phyloP scores from a whole-genome alignment of 2,888 invertebrate genomes.

The Ditula angustiorana region DNA sequence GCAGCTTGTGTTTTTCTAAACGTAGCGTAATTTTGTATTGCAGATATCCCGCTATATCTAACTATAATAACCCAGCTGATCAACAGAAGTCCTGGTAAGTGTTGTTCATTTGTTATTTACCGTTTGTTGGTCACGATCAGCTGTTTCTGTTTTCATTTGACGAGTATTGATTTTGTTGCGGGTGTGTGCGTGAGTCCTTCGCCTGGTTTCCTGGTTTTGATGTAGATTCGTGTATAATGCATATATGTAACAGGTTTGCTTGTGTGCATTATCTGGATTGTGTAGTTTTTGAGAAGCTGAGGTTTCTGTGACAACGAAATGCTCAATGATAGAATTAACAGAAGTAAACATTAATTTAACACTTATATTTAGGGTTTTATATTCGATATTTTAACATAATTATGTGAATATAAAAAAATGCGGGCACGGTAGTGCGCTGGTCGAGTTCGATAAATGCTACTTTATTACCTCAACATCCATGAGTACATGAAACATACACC shows the following conservation, averaged over 20 bases:
- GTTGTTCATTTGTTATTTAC: slow-evolving; percentile 49
- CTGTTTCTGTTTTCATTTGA: slow-evolving; percentile 64
- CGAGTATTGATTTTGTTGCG: slow-evolving; percentile 68
- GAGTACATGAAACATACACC: too few relatives aligned
- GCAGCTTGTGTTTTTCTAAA: slow-evolving; percentile 37
- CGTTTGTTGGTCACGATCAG: slow-evolving; percentile 54
- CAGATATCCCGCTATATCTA: slow-evolving; percentile 82
- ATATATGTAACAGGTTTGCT: background rate
- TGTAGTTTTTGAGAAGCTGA: background rate
- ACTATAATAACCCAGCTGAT: slow-evolving; percentile 76
- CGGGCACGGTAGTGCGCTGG: background rate
- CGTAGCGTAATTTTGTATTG: slow-evolving; percentile 66
- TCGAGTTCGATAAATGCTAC: background rate
- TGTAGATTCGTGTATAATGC: slow-evolving; percentile 6
- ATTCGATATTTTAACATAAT: background rate
- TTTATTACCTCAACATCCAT: too few relatives aligned
- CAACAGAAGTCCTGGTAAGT: slow-evolving; percentile 79
- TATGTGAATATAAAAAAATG: background rate
- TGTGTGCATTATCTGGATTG: slow-evolving; percentile 13
- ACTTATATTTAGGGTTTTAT: background rate
- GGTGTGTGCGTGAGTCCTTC: slow-evolving; percentile 58
- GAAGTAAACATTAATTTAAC: background rate
- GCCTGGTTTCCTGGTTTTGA: slow-evolving; percentile 44
- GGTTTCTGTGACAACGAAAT: background rate
- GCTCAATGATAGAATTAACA: background rate